A percentile compares a stretch with the other conserved stretches of the same genome.
Conservation (phyloP, 2,888 invertebrate genomes). For the Phymatocera aterrima region DNA sequence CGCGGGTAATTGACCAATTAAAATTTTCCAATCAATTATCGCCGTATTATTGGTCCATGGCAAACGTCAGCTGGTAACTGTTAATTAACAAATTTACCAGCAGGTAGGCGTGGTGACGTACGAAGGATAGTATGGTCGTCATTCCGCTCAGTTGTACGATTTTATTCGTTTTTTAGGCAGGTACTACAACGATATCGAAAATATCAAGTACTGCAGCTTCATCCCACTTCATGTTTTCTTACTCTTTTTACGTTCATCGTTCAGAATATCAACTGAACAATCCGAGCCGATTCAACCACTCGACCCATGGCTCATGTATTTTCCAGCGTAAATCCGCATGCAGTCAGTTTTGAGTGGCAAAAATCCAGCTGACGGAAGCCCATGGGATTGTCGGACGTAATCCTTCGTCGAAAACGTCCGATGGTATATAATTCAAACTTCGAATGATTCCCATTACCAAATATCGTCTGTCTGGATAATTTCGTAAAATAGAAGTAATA, state of each 20-base stretch:
- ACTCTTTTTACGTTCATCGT: background rate
- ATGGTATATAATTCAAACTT: slow-evolving; percentile 20
- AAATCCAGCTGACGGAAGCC: background rate
- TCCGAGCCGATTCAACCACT: background rate
- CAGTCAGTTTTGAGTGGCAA: slow-evolving; percentile 32
- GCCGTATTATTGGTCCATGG: slow-evolving; percentile 25
- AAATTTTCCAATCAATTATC: slow-evolving; percentile 41
- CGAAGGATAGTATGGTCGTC: background rate
- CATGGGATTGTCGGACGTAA: background rate
- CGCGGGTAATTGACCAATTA: slow-evolving; percentile 29
- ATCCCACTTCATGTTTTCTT: background rate
- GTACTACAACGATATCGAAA: background rate
- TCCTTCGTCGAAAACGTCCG: slow-evolving; percentile 18
- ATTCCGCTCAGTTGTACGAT: no score
- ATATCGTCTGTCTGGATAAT: no score
- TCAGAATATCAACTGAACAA: slow-evolving; percentile 24
- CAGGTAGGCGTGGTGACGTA: background rate
- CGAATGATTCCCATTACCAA: slow-evolving; percentile 5
- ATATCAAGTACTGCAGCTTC: background rate
- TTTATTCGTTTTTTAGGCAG: background rate
- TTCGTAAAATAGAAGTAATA: no score
- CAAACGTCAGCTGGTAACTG: slow-evolving; percentile 29
- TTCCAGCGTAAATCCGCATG: background rate
- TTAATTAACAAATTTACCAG: slow-evolving; percentile 29
- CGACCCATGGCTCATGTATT: background rate